Percentiles rank a stretch among this genome's conserved stretches.
phyloP scores from a whole-genome alignment of 2,797 vertebrate species.

The Anguilla obscura region DNA sequence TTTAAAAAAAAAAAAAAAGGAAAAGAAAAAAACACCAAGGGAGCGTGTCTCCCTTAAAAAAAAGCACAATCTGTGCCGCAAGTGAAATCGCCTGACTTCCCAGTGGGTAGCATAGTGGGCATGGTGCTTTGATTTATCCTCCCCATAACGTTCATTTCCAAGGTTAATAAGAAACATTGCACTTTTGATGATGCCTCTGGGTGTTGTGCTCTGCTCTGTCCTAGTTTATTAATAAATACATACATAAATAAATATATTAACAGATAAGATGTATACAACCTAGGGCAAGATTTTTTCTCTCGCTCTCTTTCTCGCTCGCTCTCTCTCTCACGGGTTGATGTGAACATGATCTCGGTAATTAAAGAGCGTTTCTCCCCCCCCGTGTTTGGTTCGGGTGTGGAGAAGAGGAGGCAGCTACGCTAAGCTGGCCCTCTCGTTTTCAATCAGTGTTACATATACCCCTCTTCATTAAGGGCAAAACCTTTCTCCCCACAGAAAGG shows the following conservation, averaged over 20 bases:
- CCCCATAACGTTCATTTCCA: constrained; percentile 8
- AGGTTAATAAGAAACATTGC: constrained; percentile 15
- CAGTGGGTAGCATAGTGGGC: not conserved
- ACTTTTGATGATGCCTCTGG: not conserved
- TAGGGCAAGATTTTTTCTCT: not conserved
- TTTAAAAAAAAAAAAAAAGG: not conserved
- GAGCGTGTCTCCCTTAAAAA: not conserved
- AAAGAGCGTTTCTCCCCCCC: not conserved
- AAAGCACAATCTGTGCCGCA: not conserved
- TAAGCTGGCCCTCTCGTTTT: not conserved
- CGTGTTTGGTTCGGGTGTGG: not conserved
- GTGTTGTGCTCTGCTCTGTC: constrained; percentile 14
- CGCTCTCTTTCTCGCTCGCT: not conserved
- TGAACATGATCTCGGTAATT: constrained; percentile 11
- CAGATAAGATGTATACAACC: not conserved
- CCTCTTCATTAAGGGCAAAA: constrained; percentile 42
- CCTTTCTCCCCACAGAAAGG: not conserved
- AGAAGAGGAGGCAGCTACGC: not conserved
- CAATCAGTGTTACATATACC: constrained; percentile 41
- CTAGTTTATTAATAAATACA: constrained; percentile 4
- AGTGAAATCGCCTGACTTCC: not conserved
- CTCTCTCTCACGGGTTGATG: not conserved
- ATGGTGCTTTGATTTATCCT: not conserved
- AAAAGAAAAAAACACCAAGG: not conserved
- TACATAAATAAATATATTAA: constrained; percentile 20